These are phyloP conservation scores for Drosophila subobscura DNA, from an alignment of 1,140 invertebrate species.

Conservation along the genomic window DNA sequence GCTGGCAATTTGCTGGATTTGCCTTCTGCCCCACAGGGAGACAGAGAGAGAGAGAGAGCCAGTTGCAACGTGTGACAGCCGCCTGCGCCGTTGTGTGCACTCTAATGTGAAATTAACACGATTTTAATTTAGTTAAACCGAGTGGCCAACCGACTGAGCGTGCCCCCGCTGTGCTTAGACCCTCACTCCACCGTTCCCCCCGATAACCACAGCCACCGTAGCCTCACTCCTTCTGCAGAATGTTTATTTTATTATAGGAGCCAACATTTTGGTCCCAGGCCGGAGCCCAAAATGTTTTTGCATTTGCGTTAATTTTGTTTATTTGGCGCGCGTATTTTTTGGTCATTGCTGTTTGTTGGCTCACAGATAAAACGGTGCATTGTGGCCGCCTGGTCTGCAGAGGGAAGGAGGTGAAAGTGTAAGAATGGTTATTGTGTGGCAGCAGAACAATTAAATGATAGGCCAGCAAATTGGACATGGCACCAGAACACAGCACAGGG, in stretches of 20 bases:
- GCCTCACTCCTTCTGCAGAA: neutral
- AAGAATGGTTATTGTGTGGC: too few relatives aligned
- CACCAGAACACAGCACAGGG: neutral
- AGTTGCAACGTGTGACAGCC: conserved; percentile 58
- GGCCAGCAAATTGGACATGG: conserved; percentile 20
- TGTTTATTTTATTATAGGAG: conserved; percentile 71
- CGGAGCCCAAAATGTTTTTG: conserved; percentile 58
- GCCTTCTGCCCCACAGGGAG: conserved; percentile 48
- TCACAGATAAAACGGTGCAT: conserved; percentile 47
- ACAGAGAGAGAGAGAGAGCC: conserved; percentile 4
- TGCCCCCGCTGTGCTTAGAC: conserved; percentile 32
- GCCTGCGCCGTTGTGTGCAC: conserved; percentile 63
- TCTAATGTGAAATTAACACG: conserved; percentile 82
- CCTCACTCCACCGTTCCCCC: conserved; percentile 6
- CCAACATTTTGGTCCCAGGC: conserved; percentile 39
- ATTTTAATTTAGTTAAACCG: conserved; percentile 82
- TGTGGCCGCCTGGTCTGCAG: conserved; percentile 5
- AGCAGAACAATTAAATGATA: conserved; percentile 53
- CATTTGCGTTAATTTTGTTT: conserved; percentile 70
- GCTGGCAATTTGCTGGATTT: conserved; percentile 71
- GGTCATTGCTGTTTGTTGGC: conserved; percentile 41
- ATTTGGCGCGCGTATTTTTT: conserved; percentile 56
- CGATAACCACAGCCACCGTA: neutral
- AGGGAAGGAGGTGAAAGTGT: neutral
- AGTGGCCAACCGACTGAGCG: conserved; percentile 65